phyloP scores from a whole-genome alignment of 2,888 invertebrate species.

The Thysanoteuthis rhombus region DNA sequence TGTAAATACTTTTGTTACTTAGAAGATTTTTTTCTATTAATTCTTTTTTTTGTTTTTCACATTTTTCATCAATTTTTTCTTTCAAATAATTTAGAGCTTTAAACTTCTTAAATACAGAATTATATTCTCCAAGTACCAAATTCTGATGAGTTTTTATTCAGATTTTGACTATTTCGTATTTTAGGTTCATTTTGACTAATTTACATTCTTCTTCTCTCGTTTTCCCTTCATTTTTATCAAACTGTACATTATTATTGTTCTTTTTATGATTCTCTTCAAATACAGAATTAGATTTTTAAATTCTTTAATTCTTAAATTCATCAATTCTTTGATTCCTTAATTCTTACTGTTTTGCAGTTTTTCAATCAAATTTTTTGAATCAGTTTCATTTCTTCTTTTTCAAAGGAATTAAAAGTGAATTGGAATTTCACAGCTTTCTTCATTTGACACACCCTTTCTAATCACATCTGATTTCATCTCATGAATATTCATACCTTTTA shows the following conservation, averaged over 20 bases:
- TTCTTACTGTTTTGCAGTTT: background rate
- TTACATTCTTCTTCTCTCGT: too few species aligned
- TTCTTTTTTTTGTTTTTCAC: too few species aligned
- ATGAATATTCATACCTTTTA: slow-evolving; percentile 12
- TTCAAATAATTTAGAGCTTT: too few species aligned
- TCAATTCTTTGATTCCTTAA: background rate
- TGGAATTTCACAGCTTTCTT: background rate
- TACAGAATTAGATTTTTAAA: background rate
- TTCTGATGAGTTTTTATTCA: too few species aligned
- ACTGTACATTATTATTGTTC: background rate
- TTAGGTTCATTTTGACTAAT: too few species aligned
- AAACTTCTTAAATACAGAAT: too few species aligned
- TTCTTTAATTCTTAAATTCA: background rate
- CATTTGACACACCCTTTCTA: background rate
- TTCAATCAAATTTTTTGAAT: background rate
- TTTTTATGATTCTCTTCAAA: background rate
- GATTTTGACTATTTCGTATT: too few species aligned
- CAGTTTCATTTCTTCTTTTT: too few species aligned
- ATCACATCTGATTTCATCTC: background rate
- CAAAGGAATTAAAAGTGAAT: background rate
- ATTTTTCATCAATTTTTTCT: too few species aligned
- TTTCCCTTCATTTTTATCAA: background rate
- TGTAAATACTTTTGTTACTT: too few species aligned
- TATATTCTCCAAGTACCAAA: too few species aligned
- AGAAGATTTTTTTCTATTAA: too few species aligned